A percentile compares a stretch with the other conserved stretches of the same genome.
These are phyloP conservation scores for Orestias chungarensis DNA, from an alignment of 2,797 vertebrate genomes.

Conservation along the genomic window DNA sequence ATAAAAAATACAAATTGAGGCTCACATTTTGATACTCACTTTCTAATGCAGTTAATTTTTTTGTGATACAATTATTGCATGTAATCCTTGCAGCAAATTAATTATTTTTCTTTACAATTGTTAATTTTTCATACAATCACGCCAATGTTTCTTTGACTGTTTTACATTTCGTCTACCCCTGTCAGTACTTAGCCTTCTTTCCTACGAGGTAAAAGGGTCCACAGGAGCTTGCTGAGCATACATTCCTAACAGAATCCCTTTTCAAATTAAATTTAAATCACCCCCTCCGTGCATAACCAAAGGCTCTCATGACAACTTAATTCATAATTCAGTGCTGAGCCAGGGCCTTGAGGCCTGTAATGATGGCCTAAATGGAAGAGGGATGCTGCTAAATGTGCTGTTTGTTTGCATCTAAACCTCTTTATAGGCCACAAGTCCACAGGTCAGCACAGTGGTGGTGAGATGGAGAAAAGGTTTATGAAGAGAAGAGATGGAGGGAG, in stretches of 20 bases:
- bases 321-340: slow-evolving; percentile 85
- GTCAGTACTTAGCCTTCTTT: slow-evolving; percentile 60
- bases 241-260: slow-evolving; percentile 83
- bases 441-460: slow-evolving; percentile 75
- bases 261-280: slow-evolving; percentile 87
- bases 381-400: slow-evolving; percentile 80
- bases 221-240: slow-evolving; percentile 78
- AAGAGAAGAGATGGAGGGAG: slow-evolving; percentile 34
- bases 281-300: slow-evolving; percentile 81
- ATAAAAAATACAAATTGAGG: neutral
- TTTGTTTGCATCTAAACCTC: slow-evolving; percentile 79
- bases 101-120: no score
- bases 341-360: slow-evolving; percentile 75
- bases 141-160: slow-evolving; percentile 51
- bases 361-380: slow-evolving; percentile 75
- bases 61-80: neutral
- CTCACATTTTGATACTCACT: neutral
- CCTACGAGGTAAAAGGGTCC: slow-evolving; percentile 66
- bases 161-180: slow-evolving; percentile 64
- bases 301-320: slow-evolving; percentile 81
- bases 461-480: slow-evolving; percentile 51
- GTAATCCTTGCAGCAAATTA: neutral
- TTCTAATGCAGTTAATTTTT: neutral
- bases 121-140: slow-evolving; percentile 37
- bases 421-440: slow-evolving; percentile 80